Percentiles rank a stretch among this genome's conserved stretches.
Conservation (phyloP, 2,888 invertebrate species). For the Mactromeris polynyma region DNA sequence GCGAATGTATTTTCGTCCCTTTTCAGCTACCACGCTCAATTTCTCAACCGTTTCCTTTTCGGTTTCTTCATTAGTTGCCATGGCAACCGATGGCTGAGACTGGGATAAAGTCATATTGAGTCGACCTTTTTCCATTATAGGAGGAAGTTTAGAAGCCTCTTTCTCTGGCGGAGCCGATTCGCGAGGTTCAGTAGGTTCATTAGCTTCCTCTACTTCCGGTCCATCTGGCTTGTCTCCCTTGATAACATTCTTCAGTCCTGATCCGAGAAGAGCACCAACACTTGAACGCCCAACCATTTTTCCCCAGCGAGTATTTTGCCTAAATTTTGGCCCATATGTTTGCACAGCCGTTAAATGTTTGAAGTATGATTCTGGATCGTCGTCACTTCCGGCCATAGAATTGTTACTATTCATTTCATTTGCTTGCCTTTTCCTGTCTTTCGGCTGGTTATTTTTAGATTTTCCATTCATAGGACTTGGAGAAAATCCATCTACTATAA, state of each 20-base stretch:
- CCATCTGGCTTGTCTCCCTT: conserved; percentile 62
- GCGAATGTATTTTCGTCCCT: conserved; percentile 65
- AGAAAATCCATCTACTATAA: conserved; percentile 83
- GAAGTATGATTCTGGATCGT: conserved; percentile 83
- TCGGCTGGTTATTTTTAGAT: conserved; percentile 67
- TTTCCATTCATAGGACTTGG: conserved; percentile 82
- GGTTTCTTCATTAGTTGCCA: conserved; percentile 49
- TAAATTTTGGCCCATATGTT: conserved; percentile 71
- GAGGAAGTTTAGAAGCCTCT: conserved; percentile 66
- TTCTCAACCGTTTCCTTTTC: conserved; percentile 62
- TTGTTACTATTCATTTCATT: conserved; percentile 52
- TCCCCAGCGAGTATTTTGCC: conserved; percentile 77
- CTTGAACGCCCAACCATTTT: conserved; percentile 71
- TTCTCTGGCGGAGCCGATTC: background rate
- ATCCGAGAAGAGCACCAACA: conserved; percentile 66
- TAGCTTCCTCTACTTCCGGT: conserved; percentile 45
- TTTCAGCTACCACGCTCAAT: conserved; percentile 47
- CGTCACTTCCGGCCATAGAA: conserved; percentile 60
- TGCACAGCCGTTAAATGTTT: conserved; percentile 73
- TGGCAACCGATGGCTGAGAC: conserved; percentile 57
- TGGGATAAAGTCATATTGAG: conserved; percentile 57
- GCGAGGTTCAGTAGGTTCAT: conserved; percentile 44
- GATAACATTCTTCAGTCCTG: conserved; percentile 62
- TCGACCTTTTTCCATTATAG: conserved; percentile 67
- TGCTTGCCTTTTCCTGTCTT: conserved; percentile 66